A percentile compares a stretch with the other conserved stretches of the same genome.
Evolutionary conservation across 2,113 vertebrate species (phyloP).

Genomic region (Cyprinus carpio): DNA sequence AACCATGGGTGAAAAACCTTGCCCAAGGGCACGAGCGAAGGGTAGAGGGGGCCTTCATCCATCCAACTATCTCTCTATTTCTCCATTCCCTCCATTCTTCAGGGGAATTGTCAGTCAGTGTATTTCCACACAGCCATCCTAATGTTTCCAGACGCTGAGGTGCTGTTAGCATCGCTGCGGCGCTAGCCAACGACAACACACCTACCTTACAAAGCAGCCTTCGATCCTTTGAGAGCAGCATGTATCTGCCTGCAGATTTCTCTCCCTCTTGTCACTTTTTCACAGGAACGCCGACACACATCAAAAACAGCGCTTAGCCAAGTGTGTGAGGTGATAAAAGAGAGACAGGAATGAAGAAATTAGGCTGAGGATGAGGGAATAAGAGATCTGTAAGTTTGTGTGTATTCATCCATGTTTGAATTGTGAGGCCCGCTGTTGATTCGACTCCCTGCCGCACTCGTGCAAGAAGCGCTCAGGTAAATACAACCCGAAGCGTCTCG

Average conservation of each 20-base stretch:
- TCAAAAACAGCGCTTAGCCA: constrained; percentile 35
- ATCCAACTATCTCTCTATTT: constrained; percentile 46
- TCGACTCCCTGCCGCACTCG: constrained; percentile 21
- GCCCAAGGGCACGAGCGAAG: constrained; percentile 52
- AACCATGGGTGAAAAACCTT: constrained; percentile 57
- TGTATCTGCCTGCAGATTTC: background rate
- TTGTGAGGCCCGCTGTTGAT: constrained; percentile 26
- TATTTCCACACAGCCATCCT: constrained; percentile 15
- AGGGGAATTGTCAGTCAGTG: constrained; percentile 33
- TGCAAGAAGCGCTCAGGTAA: constrained; percentile 39
- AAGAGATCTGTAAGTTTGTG: constrained; percentile 8
- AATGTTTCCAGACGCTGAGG: constrained; percentile 4
- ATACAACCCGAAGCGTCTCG: constrained; percentile 40
- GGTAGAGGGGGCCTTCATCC: constrained; percentile 58
- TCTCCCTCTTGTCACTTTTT: constrained; percentile 23
- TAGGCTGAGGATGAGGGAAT: constrained; percentile 21
- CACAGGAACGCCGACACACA: constrained; percentile 43
- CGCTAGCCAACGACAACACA: background rate
- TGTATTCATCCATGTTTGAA: constrained; percentile 45
- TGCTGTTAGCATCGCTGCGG: background rate
- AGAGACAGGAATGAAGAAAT: constrained; percentile 3
- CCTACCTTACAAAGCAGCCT: constrained; percentile 12
- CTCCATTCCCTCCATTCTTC: constrained; percentile 15
- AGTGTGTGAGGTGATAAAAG: background rate
- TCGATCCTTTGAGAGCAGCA: background rate